Percentiles rank a stretch among this genome's conserved stretches.
Evolutionary conservation across 2,888 invertebrate genomes (phyloP).

Genomic region (Silvanus unidentatus): DNA sequence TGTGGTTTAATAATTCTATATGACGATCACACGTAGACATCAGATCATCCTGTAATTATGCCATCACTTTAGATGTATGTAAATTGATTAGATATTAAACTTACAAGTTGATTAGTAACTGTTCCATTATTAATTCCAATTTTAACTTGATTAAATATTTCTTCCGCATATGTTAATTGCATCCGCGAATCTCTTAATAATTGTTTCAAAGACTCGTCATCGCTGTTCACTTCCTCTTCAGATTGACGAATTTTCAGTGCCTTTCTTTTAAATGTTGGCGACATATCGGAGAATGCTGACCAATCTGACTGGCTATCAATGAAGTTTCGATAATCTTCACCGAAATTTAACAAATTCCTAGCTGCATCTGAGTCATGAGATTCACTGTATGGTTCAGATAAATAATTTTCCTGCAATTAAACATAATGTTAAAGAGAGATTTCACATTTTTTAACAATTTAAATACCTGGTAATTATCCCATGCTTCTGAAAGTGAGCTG

Average conservation of each 20-base stretch:
- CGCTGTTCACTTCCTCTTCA: conserved; percentile 39
- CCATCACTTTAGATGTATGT: neutral
- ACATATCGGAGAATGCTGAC: conserved; percentile 56
- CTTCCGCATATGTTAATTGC: conserved; percentile 37
- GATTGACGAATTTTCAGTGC: conserved; percentile 14
- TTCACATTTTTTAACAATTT: neutral
- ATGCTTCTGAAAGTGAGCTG: conserved; percentile 85
- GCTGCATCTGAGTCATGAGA: conserved; percentile 80
- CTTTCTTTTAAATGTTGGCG: conserved; percentile 44
- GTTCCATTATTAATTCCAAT: conserved; percentile 36
- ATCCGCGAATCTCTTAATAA: conserved; percentile 40
- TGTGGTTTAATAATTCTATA: conserved; percentile 63
- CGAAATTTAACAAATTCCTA: conserved; percentile 74
- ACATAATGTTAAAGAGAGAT: conserved; percentile 5
- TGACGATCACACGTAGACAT: conserved; percentile 82
- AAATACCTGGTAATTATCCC: conserved; percentile 88
- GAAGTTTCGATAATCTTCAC: conserved; percentile 85
- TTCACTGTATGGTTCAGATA: conserved; percentile 87
- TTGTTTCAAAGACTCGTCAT: conserved; percentile 40
- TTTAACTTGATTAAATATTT: conserved; percentile 39
- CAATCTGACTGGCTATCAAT: conserved; percentile 88
- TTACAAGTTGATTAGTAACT: conserved; percentile 41
- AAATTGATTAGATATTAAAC: conserved; percentile 18
- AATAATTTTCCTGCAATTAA: conserved; percentile 73
- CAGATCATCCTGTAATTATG: conserved; percentile 66